phyloP scores from a whole-genome alignment of 2,113 vertebrate genomes.

The Phycodurus eques region DNA sequence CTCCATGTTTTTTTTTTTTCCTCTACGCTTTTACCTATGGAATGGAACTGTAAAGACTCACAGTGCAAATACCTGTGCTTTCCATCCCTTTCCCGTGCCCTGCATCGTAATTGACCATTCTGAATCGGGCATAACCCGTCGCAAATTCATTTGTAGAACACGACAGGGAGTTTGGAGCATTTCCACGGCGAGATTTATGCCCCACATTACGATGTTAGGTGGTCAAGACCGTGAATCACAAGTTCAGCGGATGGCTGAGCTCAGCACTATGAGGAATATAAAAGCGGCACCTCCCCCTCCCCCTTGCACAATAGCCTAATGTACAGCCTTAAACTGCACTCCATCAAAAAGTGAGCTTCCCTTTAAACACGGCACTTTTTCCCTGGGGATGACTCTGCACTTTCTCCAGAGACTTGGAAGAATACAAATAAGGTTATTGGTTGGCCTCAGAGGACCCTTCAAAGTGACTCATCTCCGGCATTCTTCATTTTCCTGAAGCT shows the following conservation, averaged over 20 bases:
- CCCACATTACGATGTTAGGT: neutral
- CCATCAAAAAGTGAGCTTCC: constrained; percentile 22
- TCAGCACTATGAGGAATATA: constrained; percentile 12
- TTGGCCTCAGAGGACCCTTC: constrained; percentile 19
- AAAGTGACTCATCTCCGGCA: constrained; percentile 36
- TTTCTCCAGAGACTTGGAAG: constrained; percentile 30
- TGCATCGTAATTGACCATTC: neutral
- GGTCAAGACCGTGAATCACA: constrained; percentile 13
- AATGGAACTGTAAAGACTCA: neutral
- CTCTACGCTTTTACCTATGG: neutral
- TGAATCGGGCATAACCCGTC: neutral
- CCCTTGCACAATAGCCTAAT: neutral
- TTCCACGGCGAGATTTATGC: constrained; percentile 11
- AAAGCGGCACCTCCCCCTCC: neutral
- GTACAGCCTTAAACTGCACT: neutral
- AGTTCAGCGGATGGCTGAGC: neutral
- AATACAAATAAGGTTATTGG: constrained; percentile 30
- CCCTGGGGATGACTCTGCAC: constrained; percentile 31
- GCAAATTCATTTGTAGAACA: neutral
- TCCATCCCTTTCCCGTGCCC: neutral
- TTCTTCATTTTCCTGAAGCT: neutral
- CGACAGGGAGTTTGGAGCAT: neutral
- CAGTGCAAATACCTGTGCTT: neutral
- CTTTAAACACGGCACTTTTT: constrained; percentile 12
- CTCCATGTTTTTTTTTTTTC: too few relatives aligned